phyloP scores from a whole-genome alignment of 2,797 vertebrate species.

The Pelobates cultripes region DNA sequence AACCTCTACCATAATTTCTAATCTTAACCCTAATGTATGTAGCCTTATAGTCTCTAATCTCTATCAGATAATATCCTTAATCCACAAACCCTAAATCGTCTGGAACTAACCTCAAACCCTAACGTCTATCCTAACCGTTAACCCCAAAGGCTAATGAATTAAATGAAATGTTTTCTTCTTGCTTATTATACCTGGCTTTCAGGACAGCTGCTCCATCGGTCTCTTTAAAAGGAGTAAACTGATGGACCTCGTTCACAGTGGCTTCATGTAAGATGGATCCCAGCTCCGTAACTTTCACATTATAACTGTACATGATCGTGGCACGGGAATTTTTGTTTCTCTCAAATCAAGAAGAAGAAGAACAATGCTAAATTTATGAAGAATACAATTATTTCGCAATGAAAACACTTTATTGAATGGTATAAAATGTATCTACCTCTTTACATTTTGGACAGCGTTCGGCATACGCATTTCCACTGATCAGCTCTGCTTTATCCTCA shows the following conservation, averaged over 20 bases:
- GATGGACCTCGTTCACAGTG: slow-evolving; percentile 74
- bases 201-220: slow-evolving; percentile 75
- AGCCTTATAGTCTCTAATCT: no score
- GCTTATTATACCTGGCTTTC: slow-evolving; percentile 76
- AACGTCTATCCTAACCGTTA: no score
- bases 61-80: no score
- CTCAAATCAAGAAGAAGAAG: slow-evolving; percentile 63
- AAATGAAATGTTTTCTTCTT: no score
- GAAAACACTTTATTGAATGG: not conserved
- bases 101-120: no score
- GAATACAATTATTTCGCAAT: not conserved
- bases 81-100: no score
- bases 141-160: no score
- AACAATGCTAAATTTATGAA: not conserved
- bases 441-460: slow-evolving; percentile 70
- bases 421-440: slow-evolving; percentile 67
- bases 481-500: slow-evolving; percentile 73
- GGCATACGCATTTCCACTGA: slow-evolving; percentile 75
- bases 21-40: no score
- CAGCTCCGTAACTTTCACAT: slow-evolving; percentile 70
- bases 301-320: slow-evolving; percentile 73
- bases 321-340: slow-evolving; percentile 71
- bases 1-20: no score
- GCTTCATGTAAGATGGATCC: slow-evolving; percentile 74
- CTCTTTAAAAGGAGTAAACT: slow-evolving; percentile 79